Percentiles rank a stretch among this genome's conserved stretches.
phyloP scores from a whole-genome alignment of 2,888 invertebrate genomes.

The Autographa pulchrina region DNA sequence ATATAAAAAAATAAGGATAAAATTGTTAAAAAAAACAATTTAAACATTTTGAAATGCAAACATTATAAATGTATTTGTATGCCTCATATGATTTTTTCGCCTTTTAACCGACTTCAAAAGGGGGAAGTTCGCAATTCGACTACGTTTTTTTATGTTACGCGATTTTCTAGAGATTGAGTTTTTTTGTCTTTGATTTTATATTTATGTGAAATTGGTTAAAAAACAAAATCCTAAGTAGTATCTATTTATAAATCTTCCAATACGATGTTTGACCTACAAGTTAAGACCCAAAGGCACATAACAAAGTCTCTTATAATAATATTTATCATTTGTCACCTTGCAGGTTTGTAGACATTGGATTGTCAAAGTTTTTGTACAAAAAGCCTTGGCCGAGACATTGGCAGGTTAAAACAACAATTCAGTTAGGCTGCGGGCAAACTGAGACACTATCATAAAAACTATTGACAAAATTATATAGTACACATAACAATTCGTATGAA shows the following conservation, averaged over 20 bases:
- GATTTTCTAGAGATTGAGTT: too few relatives aligned
- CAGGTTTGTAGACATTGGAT: conserved; percentile 29
- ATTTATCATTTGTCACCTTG: conserved; percentile 28
- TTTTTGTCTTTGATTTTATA: too few relatives aligned
- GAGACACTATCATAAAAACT: neutral
- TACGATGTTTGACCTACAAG: neutral
- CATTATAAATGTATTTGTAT: too few relatives aligned
- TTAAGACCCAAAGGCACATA: neutral
- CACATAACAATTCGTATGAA: too few relatives aligned
- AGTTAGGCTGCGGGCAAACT: neutral
- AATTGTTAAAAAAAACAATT: too few relatives aligned
- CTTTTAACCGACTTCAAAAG: too few relatives aligned
- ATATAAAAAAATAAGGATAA: neutral
- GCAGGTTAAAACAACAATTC: neutral
- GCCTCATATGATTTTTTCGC: too few relatives aligned
- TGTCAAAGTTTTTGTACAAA: conserved; percentile 21
- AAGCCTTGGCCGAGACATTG: conserved; percentile 46
- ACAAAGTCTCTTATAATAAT: neutral
- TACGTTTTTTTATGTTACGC: too few relatives aligned
- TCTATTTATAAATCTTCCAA: too few relatives aligned
- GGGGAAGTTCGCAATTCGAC: too few relatives aligned
- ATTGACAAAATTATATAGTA: too few relatives aligned
- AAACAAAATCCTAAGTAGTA: neutral
- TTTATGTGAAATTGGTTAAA: neutral
- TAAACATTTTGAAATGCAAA: too few relatives aligned